phyloP scores from a whole-genome alignment of 2,797 vertebrate species.

The Kryptopterus vitreolus region DNA sequence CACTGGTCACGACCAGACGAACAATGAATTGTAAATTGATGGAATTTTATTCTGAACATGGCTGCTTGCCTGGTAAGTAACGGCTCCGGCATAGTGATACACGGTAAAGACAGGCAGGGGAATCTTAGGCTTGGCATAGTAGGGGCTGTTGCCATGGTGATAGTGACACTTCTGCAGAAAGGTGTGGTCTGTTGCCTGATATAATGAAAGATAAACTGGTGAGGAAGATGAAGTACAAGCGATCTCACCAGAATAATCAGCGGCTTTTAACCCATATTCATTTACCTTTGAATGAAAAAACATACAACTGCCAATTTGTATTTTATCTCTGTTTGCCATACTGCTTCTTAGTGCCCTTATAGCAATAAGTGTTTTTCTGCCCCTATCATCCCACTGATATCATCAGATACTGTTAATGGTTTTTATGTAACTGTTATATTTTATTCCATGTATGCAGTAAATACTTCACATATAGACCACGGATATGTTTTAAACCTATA shows the following conservation, averaged over 20 bases:
- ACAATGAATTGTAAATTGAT: background rate
- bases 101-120: conserved; percentile 88
- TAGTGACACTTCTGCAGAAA: conserved; percentile 97
- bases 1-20: background rate
- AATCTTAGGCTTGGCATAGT: conserved; percentile 86
- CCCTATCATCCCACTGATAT: no score
- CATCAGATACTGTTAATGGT: background rate
- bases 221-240: conserved; percentile 15
- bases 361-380: background rate
- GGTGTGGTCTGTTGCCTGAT: conserved; percentile 90
- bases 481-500: no score
- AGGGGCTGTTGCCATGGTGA: conserved; percentile 80
- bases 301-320: background rate
- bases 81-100: conserved; percentile 85
- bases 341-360: background rate
- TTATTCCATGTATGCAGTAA: background rate
- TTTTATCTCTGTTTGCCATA: background rate
- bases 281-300: background rate
- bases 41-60: background rate
- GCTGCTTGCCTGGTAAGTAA: conserved; percentile 87
- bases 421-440: background rate
- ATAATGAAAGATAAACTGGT: conserved; percentile 6
- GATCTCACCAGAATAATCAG: background rate
- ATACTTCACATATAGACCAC: no score
- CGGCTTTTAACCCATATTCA: background rate